These are phyloP conservation scores for Geophilus truncorum DNA, from an alignment of 2,888 invertebrate species.

Conservation along the genomic window DNA sequence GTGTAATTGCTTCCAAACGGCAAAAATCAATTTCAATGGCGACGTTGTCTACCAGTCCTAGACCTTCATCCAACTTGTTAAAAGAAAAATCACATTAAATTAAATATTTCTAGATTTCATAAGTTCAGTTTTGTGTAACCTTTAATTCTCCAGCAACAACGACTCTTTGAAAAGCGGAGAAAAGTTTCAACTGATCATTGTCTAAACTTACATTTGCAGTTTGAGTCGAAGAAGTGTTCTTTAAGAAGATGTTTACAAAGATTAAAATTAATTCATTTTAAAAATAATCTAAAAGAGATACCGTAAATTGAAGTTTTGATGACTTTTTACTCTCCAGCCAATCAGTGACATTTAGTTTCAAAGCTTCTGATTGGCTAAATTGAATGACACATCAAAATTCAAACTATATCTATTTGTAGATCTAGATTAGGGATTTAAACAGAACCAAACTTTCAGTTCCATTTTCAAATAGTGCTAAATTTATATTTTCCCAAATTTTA, in stretches of 20 bases:
- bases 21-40: conserved; percentile 5
- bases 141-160: not conserved
- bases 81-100: not conserved
- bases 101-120: not conserved
- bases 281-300: not conserved
- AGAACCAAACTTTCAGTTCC: too few relatives aligned
- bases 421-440: too few relatives aligned
- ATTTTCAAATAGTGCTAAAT: too few relatives aligned
- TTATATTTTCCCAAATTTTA: too few relatives aligned
- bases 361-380: too few relatives aligned
- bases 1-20: not conserved
- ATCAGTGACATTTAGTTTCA: too few relatives aligned
- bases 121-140: not conserved
- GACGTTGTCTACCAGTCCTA: not conserved
- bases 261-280: not conserved
- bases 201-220: not conserved
- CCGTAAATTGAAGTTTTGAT: not conserved
- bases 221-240: not conserved
- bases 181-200: not conserved
- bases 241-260: not conserved
- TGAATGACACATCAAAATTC: too few relatives aligned
- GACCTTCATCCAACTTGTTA: not conserved
- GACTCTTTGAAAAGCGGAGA: conserved; percentile 1
- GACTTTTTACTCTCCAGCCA: too few relatives aligned
- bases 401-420: too few relatives aligned